Conservation (phyloP, 2,113 vertebrate species). For the Dinomys branickii region DNA sequence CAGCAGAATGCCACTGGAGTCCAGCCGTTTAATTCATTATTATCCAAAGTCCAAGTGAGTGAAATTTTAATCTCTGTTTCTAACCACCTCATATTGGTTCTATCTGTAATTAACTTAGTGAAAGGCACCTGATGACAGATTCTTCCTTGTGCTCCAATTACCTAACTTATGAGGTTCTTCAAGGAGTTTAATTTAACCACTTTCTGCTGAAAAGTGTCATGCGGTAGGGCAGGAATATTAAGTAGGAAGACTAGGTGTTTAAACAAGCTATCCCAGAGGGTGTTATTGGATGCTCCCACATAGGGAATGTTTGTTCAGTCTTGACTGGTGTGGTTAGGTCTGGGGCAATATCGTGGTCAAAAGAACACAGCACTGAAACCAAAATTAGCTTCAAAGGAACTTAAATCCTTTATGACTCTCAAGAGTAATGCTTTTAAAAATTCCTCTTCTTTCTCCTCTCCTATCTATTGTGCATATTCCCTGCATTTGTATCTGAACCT, state of each 20-base stretch:
- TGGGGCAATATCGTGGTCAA: slow-evolving; percentile 45
- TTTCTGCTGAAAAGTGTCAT: slow-evolving; percentile 47
- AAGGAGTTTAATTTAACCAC: slow-evolving; percentile 52
- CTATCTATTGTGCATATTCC: not conserved
- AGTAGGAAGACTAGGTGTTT: slow-evolving; percentile 68
- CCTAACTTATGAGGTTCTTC: slow-evolving; percentile 27
- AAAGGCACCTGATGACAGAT: slow-evolving; percentile 69
- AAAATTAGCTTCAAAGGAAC: slow-evolving; percentile 64
- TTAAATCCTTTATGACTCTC: slow-evolving; percentile 46
- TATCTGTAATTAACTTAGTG: slow-evolving; percentile 76
- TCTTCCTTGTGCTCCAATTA: slow-evolving; percentile 54
- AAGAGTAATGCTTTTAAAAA: slow-evolving; percentile 44
- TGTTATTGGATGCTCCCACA: slow-evolving; percentile 10
- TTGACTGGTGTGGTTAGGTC: slow-evolving; percentile 64
- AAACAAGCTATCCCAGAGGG: slow-evolving; percentile 39
- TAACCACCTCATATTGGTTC: slow-evolving; percentile 77
- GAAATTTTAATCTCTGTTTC: slow-evolving; percentile 80
- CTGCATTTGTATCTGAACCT: not conserved
- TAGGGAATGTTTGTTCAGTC: not conserved
- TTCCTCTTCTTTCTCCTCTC: not conserved
- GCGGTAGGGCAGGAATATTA: slow-evolving; percentile 47
- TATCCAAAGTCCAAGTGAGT: slow-evolving; percentile 76
- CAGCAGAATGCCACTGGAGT: slow-evolving; percentile 46
- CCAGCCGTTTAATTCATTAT: slow-evolving; percentile 81
- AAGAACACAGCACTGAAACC: slow-evolving; percentile 63